Evolutionary conservation across 2,797 vertebrate species (phyloP).

Genomic region (Euphonia xanthogaster): DNA sequence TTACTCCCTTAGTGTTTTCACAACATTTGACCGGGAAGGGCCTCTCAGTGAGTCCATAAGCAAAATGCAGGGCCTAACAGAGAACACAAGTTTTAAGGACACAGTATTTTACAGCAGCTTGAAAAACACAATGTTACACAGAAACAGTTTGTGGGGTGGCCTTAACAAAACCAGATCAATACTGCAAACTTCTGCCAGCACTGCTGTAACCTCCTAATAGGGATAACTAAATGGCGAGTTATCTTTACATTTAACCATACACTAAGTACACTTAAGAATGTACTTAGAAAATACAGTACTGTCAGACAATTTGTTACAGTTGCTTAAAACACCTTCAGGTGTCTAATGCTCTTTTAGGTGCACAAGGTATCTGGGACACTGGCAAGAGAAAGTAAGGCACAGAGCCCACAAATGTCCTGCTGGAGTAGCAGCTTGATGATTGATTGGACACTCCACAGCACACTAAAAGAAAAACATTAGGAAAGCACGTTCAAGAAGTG

Average conservation of each 20-base stretch:
- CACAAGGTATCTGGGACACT: neutral
- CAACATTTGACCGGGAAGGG: slow-evolving; percentile 90
- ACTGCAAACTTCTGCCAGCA: neutral
- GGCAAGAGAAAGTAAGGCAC: neutral
- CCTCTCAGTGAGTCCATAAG: slow-evolving; percentile 98
- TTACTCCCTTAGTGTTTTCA: slow-evolving; percentile 96
- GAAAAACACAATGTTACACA: neutral
- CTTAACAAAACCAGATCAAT: neutral
- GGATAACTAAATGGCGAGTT: neutral
- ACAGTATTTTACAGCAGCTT: neutral
- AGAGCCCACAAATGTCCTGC: neutral
- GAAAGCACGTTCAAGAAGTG: neutral
- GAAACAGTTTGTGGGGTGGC: neutral
- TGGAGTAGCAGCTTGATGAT: neutral
- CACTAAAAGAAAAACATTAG: neutral
- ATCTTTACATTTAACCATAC: neutral
- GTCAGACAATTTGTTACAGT: neutral
- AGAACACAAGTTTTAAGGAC: neutral
- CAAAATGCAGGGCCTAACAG: slow-evolving; percentile 91
- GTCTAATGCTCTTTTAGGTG: neutral
- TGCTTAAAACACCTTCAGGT: neutral
- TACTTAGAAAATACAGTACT: neutral
- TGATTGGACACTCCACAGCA: neutral
- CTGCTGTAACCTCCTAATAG: neutral
- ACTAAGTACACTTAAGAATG: neutral